Base-by-base conservation (phyloP, 2,797 vertebrate genomes). In the Antennarius maculatus region DNA sequence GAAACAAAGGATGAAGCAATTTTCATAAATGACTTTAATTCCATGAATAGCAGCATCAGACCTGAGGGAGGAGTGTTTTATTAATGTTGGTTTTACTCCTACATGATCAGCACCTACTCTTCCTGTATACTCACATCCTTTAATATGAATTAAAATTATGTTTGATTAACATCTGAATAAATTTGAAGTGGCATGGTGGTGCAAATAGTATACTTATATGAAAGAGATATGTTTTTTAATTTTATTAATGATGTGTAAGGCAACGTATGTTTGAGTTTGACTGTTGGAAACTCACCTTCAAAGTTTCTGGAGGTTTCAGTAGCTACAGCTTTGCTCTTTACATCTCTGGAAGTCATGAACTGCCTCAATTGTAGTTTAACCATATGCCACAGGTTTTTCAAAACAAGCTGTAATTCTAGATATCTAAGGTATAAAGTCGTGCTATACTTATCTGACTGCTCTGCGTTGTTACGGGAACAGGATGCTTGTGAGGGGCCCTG, bases 361-460 rank as follows among this genome's bases (percentile, higher is more conserved):
- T 45, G 59, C 57, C 74, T 69, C 77, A 86, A 84, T 71, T 69
- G 78, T 79, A 81, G 87, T 91, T 90, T 87, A 88, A 79, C 66
- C 63, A 56, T 77, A 63, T 82, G 89, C 82, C 89, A 74, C n/a
- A 27, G 66, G 68, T 61, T 83, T 90, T 86, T 88, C 78, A 92
- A 92, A 93, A 92, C 90, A 93, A 84, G 77, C 49, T 61, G 90
- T 89, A 92, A 93, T 54, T 77, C 66, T 77, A 91, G 89, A 86
- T 63, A 66, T 43, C 65, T 47, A 54, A 62, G 46, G 71, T 65
- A 68, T 18, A 66, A 82, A 68, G 54, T n/a, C 50, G 14, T 68
- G 74, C 71, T 59, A 58, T 51, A 71, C 83, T 54, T 73, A 69
- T 68, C 76, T 75, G 84, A 76, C 81, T 86, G 85, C 65, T 72